Percentiles rank a stretch among this genome's conserved stretches.
phyloP scores from a whole-genome alignment of 2,797 vertebrate species.

The Xenopus petersii region DNA sequence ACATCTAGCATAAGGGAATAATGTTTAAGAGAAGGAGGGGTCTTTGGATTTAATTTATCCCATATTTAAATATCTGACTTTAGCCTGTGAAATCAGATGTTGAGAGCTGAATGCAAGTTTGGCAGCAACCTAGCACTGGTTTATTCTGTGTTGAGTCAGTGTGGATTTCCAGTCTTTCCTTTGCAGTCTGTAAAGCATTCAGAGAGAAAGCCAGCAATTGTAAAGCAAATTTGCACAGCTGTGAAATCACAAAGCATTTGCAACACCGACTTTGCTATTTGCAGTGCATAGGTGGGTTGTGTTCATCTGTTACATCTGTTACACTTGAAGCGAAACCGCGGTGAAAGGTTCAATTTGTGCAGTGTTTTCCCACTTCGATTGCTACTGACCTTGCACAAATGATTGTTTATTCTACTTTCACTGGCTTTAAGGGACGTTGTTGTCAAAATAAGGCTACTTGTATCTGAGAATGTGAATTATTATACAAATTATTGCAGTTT shows the following conservation, averaged over 20 bases:
- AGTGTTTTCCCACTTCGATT: neutral
- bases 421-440: no score
- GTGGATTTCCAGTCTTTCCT: slow-evolving; percentile 6
- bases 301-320: slow-evolving; percentile 33
- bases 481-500: no score
- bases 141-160: slow-evolving; percentile 36
- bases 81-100: slow-evolving; percentile 28
- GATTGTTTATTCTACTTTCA: neutral
- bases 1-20: no score
- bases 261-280: slow-evolving; percentile 16
- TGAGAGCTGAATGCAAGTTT: slow-evolving; percentile 19
- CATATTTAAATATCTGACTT: slow-evolving; percentile 41
- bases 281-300: neutral
- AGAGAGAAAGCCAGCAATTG: slow-evolving; percentile 33
- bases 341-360: neutral
- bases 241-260: slow-evolving; percentile 22
- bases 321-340: slow-evolving; percentile 15
- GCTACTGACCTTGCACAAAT: neutral
- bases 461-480: no score
- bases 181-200: slow-evolving; percentile 13
- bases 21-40: no score
- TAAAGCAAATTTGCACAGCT: slow-evolving; percentile 47
- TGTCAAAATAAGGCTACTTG: no score
- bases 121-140: slow-evolving; percentile 14
- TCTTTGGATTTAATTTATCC: slow-evolving; percentile 1